Conservation (phyloP, 35 echinoderm and acorn worm genomes). For the Lytechinus variegatus region DNA sequence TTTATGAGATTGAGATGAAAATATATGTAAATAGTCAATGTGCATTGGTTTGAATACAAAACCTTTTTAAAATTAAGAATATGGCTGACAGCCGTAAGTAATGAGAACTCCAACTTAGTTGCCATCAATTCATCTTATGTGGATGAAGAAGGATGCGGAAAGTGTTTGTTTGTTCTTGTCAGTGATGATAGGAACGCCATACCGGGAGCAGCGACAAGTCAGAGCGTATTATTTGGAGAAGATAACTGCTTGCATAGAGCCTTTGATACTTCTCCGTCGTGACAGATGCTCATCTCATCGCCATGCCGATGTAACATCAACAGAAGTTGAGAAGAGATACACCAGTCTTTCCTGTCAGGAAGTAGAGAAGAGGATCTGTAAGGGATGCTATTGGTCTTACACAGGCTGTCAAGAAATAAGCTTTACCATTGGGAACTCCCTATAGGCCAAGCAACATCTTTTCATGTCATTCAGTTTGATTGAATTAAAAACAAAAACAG, state of each 20-base stretch:
- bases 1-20: too few species aligned
- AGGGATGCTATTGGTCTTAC: background rate
- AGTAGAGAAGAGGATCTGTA: background rate
- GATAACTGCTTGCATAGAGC: background rate
- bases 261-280: background rate
- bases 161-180: background rate
- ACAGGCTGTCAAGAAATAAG: background rate
- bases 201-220: background rate
- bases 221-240: background rate
- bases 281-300: background rate
- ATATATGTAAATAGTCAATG: too few species aligned
- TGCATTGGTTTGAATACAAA: background rate
- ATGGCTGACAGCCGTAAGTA: background rate
- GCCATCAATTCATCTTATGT: background rate
- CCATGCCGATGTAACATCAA: background rate
- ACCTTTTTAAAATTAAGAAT: background rate
- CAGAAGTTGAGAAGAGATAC: slow-evolving; percentile 2
- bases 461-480: too few species aligned
- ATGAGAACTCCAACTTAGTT: background rate
- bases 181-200: background rate
- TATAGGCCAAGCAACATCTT: too few species aligned
- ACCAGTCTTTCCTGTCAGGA: background rate
- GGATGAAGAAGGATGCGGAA: background rate
- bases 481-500: too few species aligned
- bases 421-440: background rate